Conservation (phyloP, 2,797 vertebrate species). For the Parambassis ranga region DNA sequence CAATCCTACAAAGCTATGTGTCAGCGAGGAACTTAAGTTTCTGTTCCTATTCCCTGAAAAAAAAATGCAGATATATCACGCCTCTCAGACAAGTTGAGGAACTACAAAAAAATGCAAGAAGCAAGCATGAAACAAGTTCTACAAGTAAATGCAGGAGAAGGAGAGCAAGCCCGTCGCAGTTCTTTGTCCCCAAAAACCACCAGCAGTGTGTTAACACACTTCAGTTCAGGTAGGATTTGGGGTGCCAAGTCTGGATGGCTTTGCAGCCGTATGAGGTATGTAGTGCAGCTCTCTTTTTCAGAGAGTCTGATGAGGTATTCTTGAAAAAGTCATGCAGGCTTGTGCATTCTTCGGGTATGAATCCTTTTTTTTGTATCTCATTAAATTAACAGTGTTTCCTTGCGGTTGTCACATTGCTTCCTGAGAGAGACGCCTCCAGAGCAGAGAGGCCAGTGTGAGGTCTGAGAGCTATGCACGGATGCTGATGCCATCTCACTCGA, state of each 20-base stretch:
- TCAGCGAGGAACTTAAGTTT: constrained; percentile 37
- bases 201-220: constrained; percentile 48
- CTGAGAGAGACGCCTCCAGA: constrained; percentile 72
- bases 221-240: constrained; percentile 39
- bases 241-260: constrained; percentile 50
- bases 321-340: constrained; percentile 55
- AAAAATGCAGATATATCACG: constrained; percentile 50
- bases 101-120: constrained; percentile 4
- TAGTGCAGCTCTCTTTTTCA: constrained; percentile 68
- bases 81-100: constrained; percentile 40
- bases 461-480: constrained; percentile 33
- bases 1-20: constrained; percentile 34
- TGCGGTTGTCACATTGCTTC: constrained; percentile 67
- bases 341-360: constrained; percentile 68
- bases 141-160: constrained; percentile 56
- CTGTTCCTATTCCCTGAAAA: constrained; percentile 51
- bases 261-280: constrained; percentile 72
- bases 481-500: background rate
- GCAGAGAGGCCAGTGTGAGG: constrained; percentile 53
- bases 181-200: constrained; percentile 51
- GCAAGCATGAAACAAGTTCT: constrained; percentile 47
- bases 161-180: constrained; percentile 41
- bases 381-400: constrained; percentile 62
- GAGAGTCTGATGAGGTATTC: constrained; percentile 78
- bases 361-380: constrained; percentile 39